phyloP scores from a whole-genome alignment of 2,113 vertebrate genomes.

The Petrocephalus microphthalmus region DNA sequence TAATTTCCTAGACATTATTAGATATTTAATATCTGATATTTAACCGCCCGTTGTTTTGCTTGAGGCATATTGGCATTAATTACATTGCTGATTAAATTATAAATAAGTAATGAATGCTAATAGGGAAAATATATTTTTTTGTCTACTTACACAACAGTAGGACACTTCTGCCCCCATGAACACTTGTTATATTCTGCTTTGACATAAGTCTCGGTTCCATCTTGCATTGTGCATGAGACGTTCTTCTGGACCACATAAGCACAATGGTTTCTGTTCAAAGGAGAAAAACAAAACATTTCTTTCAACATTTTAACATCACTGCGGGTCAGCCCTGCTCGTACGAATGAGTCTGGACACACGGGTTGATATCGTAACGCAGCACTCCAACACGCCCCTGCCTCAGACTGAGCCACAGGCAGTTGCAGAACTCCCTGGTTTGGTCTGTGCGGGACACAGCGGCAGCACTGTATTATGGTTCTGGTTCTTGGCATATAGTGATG shows the following conservation, averaged over 20 bases:
- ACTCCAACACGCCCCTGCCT: not conserved
- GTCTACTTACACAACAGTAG: conserved; percentile 77
- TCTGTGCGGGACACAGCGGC: not conserved
- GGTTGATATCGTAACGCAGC: not conserved
- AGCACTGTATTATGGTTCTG: not conserved
- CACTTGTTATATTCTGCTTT: conserved; percentile 94
- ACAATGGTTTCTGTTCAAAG: conserved; percentile 77
- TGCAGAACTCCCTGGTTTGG: not conserved
- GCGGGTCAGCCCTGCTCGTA: not conserved
- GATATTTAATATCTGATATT: not conserved
- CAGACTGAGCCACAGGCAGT: not conserved
- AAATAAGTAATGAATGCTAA: not conserved
- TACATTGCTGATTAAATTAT: conserved; percentile 4
- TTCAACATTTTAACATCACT: not conserved
- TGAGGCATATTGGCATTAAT: not conserved
- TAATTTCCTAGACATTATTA: not conserved
- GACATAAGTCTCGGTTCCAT: conserved; percentile 77
- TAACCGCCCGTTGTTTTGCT: not conserved
- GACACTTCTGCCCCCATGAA: conserved; percentile 91
- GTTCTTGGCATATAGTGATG: not conserved
- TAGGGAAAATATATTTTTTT: not conserved
- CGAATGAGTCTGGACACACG: not conserved
- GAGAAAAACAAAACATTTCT: conserved; percentile 1
- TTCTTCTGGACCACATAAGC: conserved; percentile 92
- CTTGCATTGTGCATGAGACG: conserved; percentile 83